A percentile compares a stretch with the other conserved stretches of the same genome.
Evolutionary conservation across 2,888 invertebrate species (phyloP).

Genomic region (Willowsia nigromaculata): DNA sequence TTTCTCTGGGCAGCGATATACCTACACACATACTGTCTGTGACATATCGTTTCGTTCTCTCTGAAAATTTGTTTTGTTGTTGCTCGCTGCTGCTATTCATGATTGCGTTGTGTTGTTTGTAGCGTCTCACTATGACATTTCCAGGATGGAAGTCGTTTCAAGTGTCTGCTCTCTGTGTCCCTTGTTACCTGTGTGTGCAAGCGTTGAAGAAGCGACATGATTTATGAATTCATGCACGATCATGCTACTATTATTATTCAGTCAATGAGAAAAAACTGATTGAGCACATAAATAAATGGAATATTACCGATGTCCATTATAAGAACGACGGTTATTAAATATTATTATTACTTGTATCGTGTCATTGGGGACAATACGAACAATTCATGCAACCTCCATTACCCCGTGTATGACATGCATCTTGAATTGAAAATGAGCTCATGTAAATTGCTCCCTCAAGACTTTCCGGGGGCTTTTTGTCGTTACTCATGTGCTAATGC

Average conservation of each 20-base stretch:
- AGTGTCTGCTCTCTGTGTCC: neutral
- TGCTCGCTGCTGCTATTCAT: slow-evolving; percentile 20
- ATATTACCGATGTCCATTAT: slow-evolving; percentile 41
- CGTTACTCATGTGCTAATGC: neutral
- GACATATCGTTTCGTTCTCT: slow-evolving; percentile 58
- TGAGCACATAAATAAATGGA: slow-evolving; percentile 37
- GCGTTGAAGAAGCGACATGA: slow-evolving; percentile 50
- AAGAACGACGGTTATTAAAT: slow-evolving; percentile 29
- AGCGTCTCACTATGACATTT: slow-evolving; percentile 61
- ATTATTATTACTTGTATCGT: slow-evolving; percentile 38
- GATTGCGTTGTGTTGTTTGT: slow-evolving; percentile 37
- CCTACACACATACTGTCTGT: neutral
- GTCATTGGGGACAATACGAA: slow-evolving; percentile 59
- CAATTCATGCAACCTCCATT: slow-evolving; percentile 69
- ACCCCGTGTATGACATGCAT: slow-evolving; percentile 63
- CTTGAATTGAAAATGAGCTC: slow-evolving; percentile 64
- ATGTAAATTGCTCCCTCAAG: slow-evolving; percentile 61
- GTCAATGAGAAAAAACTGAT: slow-evolving; percentile 62
- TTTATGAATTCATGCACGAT: slow-evolving; percentile 63
- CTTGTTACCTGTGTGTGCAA: slow-evolving; percentile 40
- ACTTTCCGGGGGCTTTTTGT: slow-evolving; percentile 52
- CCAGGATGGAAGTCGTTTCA: slow-evolving; percentile 62
- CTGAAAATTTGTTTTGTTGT: no score
- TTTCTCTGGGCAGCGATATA: neutral
- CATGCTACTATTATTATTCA: slow-evolving; percentile 35